These are phyloP conservation scores for Chiroxiphia lanceolata DNA, from an alignment of 2,797 vertebrate species.

Conservation along the genomic window DNA sequence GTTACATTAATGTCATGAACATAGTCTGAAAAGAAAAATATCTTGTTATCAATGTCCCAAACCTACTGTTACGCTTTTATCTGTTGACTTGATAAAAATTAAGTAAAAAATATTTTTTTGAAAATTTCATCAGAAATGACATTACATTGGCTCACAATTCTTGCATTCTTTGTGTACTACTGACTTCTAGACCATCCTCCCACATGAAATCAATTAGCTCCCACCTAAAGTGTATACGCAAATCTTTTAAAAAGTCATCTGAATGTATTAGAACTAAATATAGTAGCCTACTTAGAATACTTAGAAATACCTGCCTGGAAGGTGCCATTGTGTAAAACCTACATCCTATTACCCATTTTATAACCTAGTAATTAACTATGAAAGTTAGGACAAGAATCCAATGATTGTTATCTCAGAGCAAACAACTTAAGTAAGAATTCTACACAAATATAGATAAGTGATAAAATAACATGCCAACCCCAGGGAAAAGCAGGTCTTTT, in stretches of 20 bases:
- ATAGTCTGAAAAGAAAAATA: slow-evolving; percentile 80
- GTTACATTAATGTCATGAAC: slow-evolving; percentile 85
- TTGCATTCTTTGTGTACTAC: background rate
- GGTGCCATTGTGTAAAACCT: background rate
- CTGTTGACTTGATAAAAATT: background rate
- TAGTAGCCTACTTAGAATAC: background rate
- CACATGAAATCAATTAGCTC: background rate
- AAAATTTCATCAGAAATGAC: background rate
- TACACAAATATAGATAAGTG: background rate
- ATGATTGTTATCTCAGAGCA: background rate
- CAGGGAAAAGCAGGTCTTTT: background rate
- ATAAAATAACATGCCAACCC: background rate
- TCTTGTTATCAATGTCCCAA: background rate
- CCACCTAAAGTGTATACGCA: background rate
- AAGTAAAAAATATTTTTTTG: background rate
- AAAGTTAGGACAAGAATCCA: background rate
- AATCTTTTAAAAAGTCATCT: background rate
- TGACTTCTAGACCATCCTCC: background rate
- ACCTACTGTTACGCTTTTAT: background rate
- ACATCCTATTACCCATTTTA: background rate
- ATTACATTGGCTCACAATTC: background rate
- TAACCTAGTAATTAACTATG: background rate
- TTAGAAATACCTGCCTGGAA: background rate
- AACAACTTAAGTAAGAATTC: background rate
- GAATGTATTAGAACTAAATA: background rate